A percentile compares a stretch with the other conserved stretches of the same genome.
Conservation (phyloP, 2,888 invertebrate genomes). For the Lithophane socia region DNA sequence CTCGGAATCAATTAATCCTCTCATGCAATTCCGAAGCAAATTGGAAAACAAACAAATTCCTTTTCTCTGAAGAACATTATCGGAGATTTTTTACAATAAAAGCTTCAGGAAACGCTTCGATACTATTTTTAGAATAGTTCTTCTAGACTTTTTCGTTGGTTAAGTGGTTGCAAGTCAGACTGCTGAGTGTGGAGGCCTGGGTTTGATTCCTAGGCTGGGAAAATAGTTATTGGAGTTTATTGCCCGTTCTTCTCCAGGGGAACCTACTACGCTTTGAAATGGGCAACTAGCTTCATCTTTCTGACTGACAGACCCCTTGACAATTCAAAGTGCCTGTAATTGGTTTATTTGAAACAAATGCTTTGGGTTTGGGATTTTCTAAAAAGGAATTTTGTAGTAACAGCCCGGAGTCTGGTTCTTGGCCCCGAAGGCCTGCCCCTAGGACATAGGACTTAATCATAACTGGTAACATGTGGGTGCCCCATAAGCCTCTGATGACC, state of each 20-base stretch:
- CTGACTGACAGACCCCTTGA: background rate
- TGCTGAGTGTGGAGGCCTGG: too few species aligned
- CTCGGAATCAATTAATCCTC: conserved; percentile 28
- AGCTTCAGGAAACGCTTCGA: background rate
- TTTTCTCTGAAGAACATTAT: conserved; percentile 8
- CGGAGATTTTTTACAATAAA: conserved; percentile 17
- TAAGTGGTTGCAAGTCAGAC: background rate
- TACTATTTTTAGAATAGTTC: conserved; percentile 8
- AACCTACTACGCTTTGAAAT: background rate
- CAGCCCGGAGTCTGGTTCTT: background rate
- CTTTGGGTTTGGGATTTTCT: background rate
- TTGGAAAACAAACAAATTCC: conserved; percentile 38
- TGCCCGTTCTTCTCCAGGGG: background rate
- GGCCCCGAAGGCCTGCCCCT: background rate
- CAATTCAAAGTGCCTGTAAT: background rate
- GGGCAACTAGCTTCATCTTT: background rate
- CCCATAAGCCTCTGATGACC: too few species aligned
- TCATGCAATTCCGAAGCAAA: conserved; percentile 31
- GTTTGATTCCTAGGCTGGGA: background rate
- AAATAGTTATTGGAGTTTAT: background rate
- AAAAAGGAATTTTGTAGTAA: background rate
- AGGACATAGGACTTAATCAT: background rate
- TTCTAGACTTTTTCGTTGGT: background rate
- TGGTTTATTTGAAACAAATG: background rate
- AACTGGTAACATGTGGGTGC: too few species aligned